A percentile compares a stretch with the other conserved stretches of the same genome.
Conservation (phyloP, 2,113 vertebrate genomes). For the Ondatra zibethicus region DNA sequence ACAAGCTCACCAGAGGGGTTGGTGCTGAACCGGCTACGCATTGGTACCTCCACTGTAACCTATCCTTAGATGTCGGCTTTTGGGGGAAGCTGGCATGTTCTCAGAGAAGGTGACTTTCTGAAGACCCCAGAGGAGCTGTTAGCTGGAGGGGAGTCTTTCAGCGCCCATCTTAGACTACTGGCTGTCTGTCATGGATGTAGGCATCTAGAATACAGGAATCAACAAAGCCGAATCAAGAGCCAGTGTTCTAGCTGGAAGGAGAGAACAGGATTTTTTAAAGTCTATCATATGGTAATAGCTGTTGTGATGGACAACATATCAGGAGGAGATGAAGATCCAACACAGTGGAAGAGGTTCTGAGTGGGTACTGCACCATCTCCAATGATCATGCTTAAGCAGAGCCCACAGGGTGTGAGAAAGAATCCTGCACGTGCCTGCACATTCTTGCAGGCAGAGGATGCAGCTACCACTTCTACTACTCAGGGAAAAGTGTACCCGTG, state of each 20-base stretch:
- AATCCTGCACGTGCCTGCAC: background rate
- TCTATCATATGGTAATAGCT: background rate
- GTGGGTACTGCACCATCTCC: background rate
- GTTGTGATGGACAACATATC: background rate
- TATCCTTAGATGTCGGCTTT: background rate
- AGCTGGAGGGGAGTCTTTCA: background rate
- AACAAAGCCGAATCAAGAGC: background rate
- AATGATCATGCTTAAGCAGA: background rate
- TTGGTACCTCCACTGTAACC: background rate
- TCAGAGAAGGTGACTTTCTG: background rate
- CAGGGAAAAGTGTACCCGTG: background rate
- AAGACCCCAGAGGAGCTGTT: background rate
- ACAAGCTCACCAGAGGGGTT: background rate
- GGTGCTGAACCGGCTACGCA: background rate
- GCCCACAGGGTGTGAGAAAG: background rate
- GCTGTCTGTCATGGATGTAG: background rate
- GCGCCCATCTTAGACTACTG: background rate
- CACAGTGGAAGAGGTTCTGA: background rate
- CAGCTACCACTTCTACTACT: background rate
- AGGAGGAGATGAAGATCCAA: background rate
- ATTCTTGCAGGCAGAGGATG: background rate
- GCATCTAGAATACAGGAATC: background rate
- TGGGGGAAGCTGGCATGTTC: background rate
- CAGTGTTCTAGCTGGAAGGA: background rate
- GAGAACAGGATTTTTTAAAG: background rate